phyloP scores from a whole-genome alignment of 2,113 vertebrate genomes.

The Isichthys henryi region DNA sequence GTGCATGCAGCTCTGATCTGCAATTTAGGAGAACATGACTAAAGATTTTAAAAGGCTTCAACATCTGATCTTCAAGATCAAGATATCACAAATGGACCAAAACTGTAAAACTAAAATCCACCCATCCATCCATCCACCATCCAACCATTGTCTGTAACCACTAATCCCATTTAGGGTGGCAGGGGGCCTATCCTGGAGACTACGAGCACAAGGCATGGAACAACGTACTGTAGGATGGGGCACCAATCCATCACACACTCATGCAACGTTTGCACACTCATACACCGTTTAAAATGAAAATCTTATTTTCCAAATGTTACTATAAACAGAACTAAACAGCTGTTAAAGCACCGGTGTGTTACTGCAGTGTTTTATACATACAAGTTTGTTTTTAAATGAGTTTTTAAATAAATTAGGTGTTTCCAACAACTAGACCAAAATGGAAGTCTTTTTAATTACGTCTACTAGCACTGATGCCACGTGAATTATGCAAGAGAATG shows the following conservation, averaged over 20 bases:
- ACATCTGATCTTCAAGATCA: neutral
- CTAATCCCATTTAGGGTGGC: too few relatives aligned
- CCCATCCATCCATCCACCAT: neutral
- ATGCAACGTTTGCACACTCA: neutral
- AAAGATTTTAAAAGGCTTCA: neutral
- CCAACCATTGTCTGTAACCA: neutral
- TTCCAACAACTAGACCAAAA: neutral
- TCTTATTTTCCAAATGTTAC: neutral
- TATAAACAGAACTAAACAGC: neutral
- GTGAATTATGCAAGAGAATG: neutral
- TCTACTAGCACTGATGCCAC: neutral
- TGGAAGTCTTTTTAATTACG: neutral
- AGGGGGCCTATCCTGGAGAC: neutral
- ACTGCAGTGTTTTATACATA: neutral
- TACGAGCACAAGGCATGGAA: neutral
- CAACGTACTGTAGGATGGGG: neutral
- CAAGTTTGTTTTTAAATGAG: neutral
- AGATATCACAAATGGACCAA: neutral
- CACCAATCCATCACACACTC: neutral
- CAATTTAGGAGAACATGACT: neutral
- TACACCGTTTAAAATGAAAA: neutral
- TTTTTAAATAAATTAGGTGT: neutral
- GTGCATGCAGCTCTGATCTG: neutral
- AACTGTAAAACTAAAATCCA: neutral
- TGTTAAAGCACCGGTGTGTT: neutral